A percentile compares a stretch with the other conserved stretches of the same genome.
These are phyloP conservation scores for Tetraneura akinire DNA, from an alignment of 1,140 invertebrate genomes.

Conservation along the genomic window DNA sequence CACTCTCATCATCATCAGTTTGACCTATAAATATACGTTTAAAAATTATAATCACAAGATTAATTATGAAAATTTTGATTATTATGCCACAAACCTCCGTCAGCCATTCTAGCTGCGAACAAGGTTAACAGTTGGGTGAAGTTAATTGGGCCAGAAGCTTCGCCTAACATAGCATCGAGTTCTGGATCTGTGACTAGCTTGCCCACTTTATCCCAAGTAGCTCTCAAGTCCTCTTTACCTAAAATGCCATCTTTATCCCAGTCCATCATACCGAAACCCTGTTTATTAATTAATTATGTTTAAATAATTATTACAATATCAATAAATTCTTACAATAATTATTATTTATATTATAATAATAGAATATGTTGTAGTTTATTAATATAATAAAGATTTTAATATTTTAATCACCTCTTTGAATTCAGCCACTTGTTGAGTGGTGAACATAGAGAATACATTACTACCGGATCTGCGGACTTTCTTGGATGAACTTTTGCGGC, in stretches of 20 bases:
- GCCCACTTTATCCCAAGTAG: slow-evolving; percentile 93
- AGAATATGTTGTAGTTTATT: too few relatives aligned
- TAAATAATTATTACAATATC: not conserved
- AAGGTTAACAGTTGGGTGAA: slow-evolving; percentile 92
- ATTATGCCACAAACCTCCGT: slow-evolving; percentile 57
- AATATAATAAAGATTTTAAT: not conserved
- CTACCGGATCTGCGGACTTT: slow-evolving; percentile 84
- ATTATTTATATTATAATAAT: slow-evolving; percentile 53
- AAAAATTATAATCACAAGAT: not conserved
- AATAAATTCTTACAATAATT: too few relatives aligned
- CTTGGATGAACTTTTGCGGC: slow-evolving; percentile 60
- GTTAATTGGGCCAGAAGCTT: slow-evolving; percentile 90
- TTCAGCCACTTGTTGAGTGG: slow-evolving; percentile 90
- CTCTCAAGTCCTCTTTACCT: slow-evolving; percentile 91
- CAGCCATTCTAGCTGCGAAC: slow-evolving; percentile 86
- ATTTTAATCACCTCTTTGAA: slow-evolving; percentile 82
- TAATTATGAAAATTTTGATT: not conserved
- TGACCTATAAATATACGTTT: slow-evolving; percentile 58
- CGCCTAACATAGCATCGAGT: slow-evolving; percentile 85
- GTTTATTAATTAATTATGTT: slow-evolving; percentile 25
- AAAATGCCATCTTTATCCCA: slow-evolving; percentile 98
- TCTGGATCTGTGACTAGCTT: slow-evolving; percentile 87
- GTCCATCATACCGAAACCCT: slow-evolving; percentile 98
- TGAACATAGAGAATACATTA: slow-evolving; percentile 95
- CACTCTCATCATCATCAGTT: slow-evolving; percentile 90